Evolutionary conservation across 2,888 invertebrate genomes (phyloP).

Genomic region (Rhagonycha lutea): DNA sequence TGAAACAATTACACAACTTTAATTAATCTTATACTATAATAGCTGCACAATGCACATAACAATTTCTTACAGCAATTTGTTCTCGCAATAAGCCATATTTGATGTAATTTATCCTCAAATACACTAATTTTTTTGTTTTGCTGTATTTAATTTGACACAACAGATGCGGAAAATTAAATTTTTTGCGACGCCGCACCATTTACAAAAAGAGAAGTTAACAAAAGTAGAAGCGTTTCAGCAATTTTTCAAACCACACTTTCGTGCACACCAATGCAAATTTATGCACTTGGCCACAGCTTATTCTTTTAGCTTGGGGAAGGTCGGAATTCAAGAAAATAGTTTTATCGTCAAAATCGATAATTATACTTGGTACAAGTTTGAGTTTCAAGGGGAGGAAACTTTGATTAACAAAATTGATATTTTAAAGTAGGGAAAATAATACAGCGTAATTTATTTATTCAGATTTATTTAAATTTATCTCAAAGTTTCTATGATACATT

Average conservation of each 20-base stretch:
- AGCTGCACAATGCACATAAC: neutral
- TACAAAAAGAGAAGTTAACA: neutral
- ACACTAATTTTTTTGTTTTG: neutral
- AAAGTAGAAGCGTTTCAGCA: neutral
- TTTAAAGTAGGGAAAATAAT: too few species aligned
- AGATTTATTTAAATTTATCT: neutral
- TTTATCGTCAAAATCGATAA: neutral
- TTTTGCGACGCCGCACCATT: neutral
- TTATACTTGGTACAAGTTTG: neutral
- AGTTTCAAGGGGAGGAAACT: neutral
- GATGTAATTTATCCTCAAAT: neutral
- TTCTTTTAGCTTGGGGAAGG: neutral
- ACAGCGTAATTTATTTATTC: neutral
- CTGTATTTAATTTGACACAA: neutral
- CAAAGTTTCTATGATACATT: neutral
- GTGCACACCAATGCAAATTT: neutral
- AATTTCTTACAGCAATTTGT: neutral
- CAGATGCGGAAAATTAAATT: neutral
- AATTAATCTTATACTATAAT: neutral
- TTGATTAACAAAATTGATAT: neutral
- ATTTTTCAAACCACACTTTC: neutral
- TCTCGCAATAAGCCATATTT: neutral
- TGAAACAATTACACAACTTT: neutral
- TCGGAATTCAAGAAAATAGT: neutral
- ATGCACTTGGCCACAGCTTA: neutral